Evolutionary conservation across 1,140 invertebrate genomes (phyloP).

Genomic region (Olivierus martensii): DNA sequence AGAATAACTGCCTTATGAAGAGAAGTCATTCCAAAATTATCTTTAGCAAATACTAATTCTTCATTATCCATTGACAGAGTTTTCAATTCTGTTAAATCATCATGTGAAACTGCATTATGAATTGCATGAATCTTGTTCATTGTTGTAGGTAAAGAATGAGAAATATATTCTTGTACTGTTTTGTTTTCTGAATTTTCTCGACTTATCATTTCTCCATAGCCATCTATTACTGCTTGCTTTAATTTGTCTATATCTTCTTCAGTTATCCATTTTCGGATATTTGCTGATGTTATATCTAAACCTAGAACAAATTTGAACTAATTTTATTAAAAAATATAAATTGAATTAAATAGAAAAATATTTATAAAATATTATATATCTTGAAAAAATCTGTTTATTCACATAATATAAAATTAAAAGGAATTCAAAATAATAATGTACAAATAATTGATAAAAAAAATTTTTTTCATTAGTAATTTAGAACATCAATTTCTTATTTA

Average conservation of each 20-base stretch:
- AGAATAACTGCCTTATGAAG: slow-evolving; percentile 57
- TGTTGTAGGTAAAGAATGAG: slow-evolving; percentile 74
- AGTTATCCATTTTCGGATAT: slow-evolving; percentile 83
- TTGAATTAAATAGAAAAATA: too few species aligned
- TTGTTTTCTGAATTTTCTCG: background rate
- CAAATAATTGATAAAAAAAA: too few species aligned
- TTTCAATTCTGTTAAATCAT: slow-evolving; percentile 19
- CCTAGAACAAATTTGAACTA: background rate
- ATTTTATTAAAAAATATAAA: too few species aligned
- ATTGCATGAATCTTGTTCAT: slow-evolving; percentile 37
- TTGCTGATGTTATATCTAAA: slow-evolving; percentile 35
- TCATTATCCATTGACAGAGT: slow-evolving; percentile 24
- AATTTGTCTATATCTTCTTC: slow-evolving; percentile 67
- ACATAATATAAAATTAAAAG: too few species aligned
- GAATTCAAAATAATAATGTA: too few species aligned
- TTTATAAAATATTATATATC: too few species aligned
- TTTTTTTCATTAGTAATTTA: too few species aligned
- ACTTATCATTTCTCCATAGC: slow-evolving; percentile 60
- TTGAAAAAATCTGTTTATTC: too few species aligned
- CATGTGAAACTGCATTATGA: slow-evolving; percentile 21
- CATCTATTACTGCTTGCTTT: slow-evolving; percentile 72
- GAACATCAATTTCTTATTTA: too few species aligned
- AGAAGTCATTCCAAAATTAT: slow-evolving; percentile 49
- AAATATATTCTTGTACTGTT: slow-evolving; percentile 17
- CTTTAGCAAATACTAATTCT: slow-evolving; percentile 50